Conservation (phyloP, 2,113 vertebrate genomes). For the Rattus norvegicus region DNA sequence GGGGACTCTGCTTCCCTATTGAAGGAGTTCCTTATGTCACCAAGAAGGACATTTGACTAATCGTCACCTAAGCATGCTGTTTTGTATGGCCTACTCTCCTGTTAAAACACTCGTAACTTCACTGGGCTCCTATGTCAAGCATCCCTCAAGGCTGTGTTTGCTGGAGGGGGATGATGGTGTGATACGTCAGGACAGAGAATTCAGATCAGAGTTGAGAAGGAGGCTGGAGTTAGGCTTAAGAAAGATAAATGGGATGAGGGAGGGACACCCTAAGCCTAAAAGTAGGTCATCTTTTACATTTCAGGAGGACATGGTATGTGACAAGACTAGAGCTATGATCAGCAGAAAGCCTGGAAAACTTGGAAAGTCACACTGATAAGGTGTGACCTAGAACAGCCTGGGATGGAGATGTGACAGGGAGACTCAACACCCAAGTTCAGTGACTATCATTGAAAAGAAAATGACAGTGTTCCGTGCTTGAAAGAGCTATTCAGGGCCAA, state of each 20-base stretch:
- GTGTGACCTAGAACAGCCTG: background rate
- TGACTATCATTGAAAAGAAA: background rate
- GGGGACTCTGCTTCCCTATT: slow-evolving; percentile 10
- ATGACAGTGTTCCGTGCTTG: background rate
- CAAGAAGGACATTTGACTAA: background rate
- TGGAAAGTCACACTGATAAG: background rate
- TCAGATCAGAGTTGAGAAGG: background rate
- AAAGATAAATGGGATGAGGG: background rate
- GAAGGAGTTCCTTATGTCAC: background rate
- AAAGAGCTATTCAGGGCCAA: background rate
- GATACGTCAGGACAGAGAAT: background rate
- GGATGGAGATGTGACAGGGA: background rate
- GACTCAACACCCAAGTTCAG: background rate
- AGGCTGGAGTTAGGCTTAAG: background rate
- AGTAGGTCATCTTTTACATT: background rate
- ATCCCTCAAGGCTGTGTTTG: slow-evolving; percentile 29
- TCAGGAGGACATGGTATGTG: background rate
- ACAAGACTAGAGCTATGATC: background rate
- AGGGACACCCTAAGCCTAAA: background rate
- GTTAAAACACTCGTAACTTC: background rate
- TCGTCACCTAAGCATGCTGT: background rate
- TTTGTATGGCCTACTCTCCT: background rate
- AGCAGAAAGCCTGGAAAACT: slow-evolving; percentile 22
- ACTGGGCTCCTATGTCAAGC: background rate
- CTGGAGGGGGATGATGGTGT: background rate